Evolutionary conservation across 2,888 invertebrate genomes (phyloP).

Genomic region (Helleia helle): DNA sequence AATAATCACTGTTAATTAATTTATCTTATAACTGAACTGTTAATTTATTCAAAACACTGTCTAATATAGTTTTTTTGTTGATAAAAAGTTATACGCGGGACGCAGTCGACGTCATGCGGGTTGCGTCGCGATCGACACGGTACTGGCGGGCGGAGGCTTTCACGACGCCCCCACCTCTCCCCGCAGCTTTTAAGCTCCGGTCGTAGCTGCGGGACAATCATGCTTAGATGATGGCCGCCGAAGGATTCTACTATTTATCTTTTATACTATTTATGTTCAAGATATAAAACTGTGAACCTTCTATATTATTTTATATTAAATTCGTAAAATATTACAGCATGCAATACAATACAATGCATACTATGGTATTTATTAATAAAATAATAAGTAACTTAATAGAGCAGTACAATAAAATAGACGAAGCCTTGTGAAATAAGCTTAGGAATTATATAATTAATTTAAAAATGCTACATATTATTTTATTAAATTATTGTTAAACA

Average conservation of each 20-base stretch:
- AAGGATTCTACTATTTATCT: slow-evolving; percentile 64
- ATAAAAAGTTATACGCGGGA: slow-evolving; percentile 31
- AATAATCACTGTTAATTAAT: slow-evolving; percentile 16
- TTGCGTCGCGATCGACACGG: slow-evolving; percentile 55
- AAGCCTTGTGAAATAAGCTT: too few species aligned
- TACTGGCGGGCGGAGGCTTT: slow-evolving; percentile 65
- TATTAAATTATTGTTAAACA: too few species aligned
- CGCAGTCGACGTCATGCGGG: slow-evolving; percentile 46
- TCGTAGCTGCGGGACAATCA: slow-evolving; percentile 63
- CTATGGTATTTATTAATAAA: too few species aligned
- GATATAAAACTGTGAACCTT: slow-evolving; percentile 14
- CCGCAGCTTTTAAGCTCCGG: slow-evolving; percentile 65
- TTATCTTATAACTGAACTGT: slow-evolving; percentile 12
- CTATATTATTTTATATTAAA: too few species aligned
- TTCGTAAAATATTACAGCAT: too few species aligned
- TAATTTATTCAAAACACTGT: neutral
- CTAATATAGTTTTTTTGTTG: slow-evolving; percentile 39
- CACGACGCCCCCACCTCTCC: slow-evolving; percentile 41
- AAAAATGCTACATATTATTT: too few species aligned
- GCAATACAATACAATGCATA: too few species aligned
- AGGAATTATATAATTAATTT: too few species aligned
- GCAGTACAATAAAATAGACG: too few species aligned
- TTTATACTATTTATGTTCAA: slow-evolving; percentile 45
- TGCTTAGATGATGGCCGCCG: slow-evolving; percentile 66
- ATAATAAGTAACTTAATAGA: neutral